Evolutionary conservation across 2,113 vertebrate genomes (phyloP).

Genomic region (Pardalotus punctatus): DNA sequence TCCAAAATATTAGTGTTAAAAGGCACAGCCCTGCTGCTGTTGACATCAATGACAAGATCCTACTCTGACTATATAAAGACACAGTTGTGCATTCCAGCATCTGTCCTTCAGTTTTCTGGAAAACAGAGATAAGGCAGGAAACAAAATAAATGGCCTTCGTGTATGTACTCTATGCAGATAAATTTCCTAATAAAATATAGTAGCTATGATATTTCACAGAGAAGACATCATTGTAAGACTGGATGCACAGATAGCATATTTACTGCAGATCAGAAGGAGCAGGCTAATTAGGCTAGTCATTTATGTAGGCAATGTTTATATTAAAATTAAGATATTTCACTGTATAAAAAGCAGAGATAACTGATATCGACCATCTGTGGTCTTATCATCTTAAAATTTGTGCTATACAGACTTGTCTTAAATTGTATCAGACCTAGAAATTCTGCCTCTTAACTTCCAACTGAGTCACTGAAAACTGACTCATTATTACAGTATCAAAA

Average conservation of each 20-base stretch:
- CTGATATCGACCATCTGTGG: not conserved
- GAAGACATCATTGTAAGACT: not conserved
- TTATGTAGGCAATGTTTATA: not conserved
- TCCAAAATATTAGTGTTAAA: not conserved
- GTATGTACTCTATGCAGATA: not conserved
- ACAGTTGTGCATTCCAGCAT: not conserved
- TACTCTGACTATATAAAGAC: not conserved
- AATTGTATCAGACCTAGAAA: not conserved
- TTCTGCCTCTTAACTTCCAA: not conserved
- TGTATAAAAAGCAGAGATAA: not conserved
- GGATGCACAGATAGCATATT: not conserved
- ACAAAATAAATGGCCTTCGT: not conserved
- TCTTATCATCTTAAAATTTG: not conserved
- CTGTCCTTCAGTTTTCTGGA: constrained; percentile 2
- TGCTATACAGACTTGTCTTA: not conserved
- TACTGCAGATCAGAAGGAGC: not conserved
- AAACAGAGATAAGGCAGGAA: constrained; percentile 19
- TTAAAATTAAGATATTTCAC: not conserved
- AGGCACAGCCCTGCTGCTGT: not conserved
- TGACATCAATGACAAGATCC: not conserved
- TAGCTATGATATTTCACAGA: not conserved
- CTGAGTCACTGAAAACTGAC: not conserved
- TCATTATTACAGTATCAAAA: not conserved
- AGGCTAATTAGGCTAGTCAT: not conserved
- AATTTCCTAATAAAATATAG: not conserved